Evolutionary conservation across 2,113 vertebrate species (phyloP), one percentile per base, ranked within the genome.

Genomic region (Myotis brandtii): DNA sequence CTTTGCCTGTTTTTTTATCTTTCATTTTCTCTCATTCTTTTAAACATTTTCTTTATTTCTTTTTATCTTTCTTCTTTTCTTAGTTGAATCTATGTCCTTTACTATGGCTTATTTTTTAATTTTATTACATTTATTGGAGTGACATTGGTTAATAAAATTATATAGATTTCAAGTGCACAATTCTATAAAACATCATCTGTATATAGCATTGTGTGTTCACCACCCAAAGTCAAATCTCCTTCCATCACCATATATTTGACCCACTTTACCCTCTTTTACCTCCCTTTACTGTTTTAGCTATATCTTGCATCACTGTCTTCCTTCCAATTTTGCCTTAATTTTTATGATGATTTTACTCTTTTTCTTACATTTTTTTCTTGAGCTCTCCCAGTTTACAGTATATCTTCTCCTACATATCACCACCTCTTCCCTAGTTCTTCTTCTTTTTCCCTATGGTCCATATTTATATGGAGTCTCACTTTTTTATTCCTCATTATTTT

Each of bases 51-150:
- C 23, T 52, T 91, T 64, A 75, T 75, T 54, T 92, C 59, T 59
- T 77, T 73, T 79, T 70, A 62, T 82, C 50, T 93, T 76, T 91
- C 75, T 83, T 92, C 52, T 43, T 82, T 89, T 85, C 32, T 59
- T 83, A 83, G 7, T 54, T 89, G 43, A 72, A 72, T 8, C 17
- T 40, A 9, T 43, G 43, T 48, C 66, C 11, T 89, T 72, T 59
- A 27, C n/a, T 20, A 2, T 82, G 3, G 21, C 46, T 75, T 48
- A 32, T 76, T 18, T 76, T 76, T 76, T 18, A 18, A 5, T 50
- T 50, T 48, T 76, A 76, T 32, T 76, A 18, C 32, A 32, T 76
- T 18, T 76, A 50, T 11, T 20, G 16, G 14, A 46, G 46, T 50
- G 73, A n/a, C 30, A 50, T 50, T 50, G 46, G 17, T 76, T 50